A percentile compares a stretch with the other conserved stretches of the same genome.
Evolutionary conservation across 2,797 vertebrate species (phyloP).

Genomic region (Lithobates sylvaticus): DNA sequence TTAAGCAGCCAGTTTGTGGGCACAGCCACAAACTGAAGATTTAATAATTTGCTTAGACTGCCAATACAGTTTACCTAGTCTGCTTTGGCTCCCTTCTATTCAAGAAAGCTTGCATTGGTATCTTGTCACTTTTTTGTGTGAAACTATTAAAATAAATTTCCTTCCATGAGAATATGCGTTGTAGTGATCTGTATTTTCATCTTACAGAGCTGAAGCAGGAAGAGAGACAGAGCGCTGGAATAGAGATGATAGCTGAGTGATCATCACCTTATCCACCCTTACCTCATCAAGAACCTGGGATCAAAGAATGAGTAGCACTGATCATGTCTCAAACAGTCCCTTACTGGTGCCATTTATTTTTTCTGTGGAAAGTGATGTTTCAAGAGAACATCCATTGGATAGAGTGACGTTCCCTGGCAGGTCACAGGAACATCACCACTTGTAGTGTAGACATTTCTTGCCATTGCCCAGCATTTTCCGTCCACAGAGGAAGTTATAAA

Average conservation of each 20-base stretch:
- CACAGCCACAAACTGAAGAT: too few relatives aligned
- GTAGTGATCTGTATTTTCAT: background rate
- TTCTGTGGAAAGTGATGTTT: background rate
- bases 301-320: background rate
- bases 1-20: too few relatives aligned
- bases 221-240: background rate
- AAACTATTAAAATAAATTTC: background rate
- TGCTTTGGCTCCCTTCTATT: too few relatives aligned
- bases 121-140: background rate
- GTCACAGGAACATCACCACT: conserved; percentile 11
- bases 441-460: conserved; percentile 20
- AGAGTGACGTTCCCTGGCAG: conserved; percentile 20
- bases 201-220: conserved; percentile 34
- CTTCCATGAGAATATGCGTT: background rate
- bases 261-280: background rate
- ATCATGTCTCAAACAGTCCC: background rate
- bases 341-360: conserved; percentile 13
- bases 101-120: background rate
- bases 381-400: background rate
- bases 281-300: conserved; percentile 16
- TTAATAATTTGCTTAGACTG: too few relatives aligned
- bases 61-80: too few relatives aligned
- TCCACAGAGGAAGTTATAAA: background rate
- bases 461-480: background rate
- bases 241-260: conserved; percentile 2